A percentile compares a stretch with the other conserved stretches of the same genome.
phyloP scores from a whole-genome alignment of 2,113 vertebrate genomes.

The Nipponia nippon region DNA sequence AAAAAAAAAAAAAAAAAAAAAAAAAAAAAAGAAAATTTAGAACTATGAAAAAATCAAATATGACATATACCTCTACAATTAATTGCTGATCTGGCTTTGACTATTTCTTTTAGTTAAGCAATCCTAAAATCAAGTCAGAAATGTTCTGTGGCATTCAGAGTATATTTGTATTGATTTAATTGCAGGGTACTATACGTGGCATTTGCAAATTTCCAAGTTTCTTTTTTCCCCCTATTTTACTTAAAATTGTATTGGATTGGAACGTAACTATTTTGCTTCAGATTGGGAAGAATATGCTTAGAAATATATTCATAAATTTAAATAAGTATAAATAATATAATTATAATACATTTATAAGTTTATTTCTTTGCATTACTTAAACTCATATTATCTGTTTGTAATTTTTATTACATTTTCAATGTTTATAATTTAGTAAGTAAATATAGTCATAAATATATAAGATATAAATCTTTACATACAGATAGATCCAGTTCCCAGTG shows the following conservation, averaged over 20 bases:
- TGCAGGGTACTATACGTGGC: not conserved
- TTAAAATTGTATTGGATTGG: not conserved
- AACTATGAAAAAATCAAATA: not conserved
- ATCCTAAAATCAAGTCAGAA: not conserved
- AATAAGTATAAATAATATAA: not conserved
- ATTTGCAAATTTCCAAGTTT: not conserved
- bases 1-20: too few species aligned
- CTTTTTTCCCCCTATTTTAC: accelerated
- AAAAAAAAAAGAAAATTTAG: not conserved
- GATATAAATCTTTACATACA: not conserved
- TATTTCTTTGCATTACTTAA: not conserved
- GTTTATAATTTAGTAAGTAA: not conserved
- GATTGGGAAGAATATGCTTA: not conserved
- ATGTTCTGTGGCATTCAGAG: not conserved
- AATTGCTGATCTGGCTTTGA: not conserved
- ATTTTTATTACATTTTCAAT: not conserved
- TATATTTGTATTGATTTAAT: not conserved
- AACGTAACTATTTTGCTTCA: not conserved
- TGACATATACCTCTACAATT: not conserved
- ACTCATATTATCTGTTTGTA: not conserved
- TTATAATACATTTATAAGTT: not conserved
- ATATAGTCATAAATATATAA: not conserved
- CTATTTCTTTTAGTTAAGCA: not conserved
- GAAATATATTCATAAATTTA: not conserved
- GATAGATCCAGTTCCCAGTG: not conserved